Base-by-base conservation (phyloP, 2,797 vertebrate species). In the Euphonia xanthogaster region DNA sequence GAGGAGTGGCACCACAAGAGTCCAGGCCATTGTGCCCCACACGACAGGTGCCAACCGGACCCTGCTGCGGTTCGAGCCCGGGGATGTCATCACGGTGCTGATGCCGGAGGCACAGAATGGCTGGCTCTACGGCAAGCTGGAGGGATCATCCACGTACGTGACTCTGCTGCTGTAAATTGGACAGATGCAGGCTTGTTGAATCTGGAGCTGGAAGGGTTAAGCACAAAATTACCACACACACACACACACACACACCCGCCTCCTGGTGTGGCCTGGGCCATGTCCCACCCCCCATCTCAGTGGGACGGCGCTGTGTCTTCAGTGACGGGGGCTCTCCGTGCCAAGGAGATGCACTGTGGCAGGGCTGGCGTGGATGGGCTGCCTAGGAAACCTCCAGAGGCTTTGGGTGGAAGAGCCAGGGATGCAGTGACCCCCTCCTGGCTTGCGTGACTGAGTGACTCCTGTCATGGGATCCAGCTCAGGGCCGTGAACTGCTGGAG, bases 121-220 rank as follows among this genome's bases (percentile, higher is more conserved):
- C 86, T 99, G 99, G 99, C 97, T 99, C 40, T 99, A 99, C 0
- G 99, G 99, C 61, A 99, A 98, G 70, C 98, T 98, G 55, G 98
- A 99, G 95, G 98, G 98, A 95, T 98, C 97, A 3, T 94, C 98
- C 77, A 96, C 96, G 99, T 99, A 97, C 45, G 99, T 98, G 75
- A 21, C 25, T 33, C 39, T 4, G 24, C 33, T 5, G 42, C 67
- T 25, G 45, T 7, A 8, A 33, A 14, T 1, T 1, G 77, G 21
- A 21, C 45, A 23, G n/a, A 23, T 16, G 23, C 27, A 9, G 50
- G 44, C 71, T 62, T 61, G 24, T n/a, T 0, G 2, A 18, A 40
- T 15, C n/a, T 77, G 88, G 22, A 66, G 23, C 22, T 67, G 45
- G 23, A 27, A 57, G 31, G 40, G 30, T 68, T 70, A 37, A 62